Base-by-base conservation (phyloP, 2,888 invertebrate species). In the Plagiodera versicolora region DNA sequence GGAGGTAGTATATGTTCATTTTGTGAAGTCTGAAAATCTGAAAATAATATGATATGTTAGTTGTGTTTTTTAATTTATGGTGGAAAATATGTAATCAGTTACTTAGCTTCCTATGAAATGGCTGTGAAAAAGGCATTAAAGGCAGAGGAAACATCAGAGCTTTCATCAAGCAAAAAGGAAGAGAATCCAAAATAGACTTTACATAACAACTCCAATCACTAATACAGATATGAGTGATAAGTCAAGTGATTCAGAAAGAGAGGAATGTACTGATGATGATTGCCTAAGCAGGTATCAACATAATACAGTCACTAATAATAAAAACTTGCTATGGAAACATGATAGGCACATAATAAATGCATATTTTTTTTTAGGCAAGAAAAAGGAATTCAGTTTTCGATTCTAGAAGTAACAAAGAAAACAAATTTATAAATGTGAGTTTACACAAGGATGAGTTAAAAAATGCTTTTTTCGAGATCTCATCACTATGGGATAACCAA, bases 101-200 rank as follows among this genome's bases (percentile, higher is more conserved):
- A 52, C 32, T 56, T 46, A 56, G 55, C 47, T 50, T 44, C 56
- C 35, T 60, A 60, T 18, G 60, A 60, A 28, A 56, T 56, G 32
- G 60, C 60, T 51, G 35, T 60, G 20, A 56, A 46, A 53, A 47
- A 44, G 53, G 53, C 53, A 53, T 53, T 53, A 19, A 44, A 53
- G 53, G 59, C 59, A 39, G 59, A 59, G 54, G 58, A 59, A 35
- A 54, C 48, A 48, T 59, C 59, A 53, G 54, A 59, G 47, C 54
- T 59, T 32, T 59, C 59, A 53, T 59, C 59, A 24, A 53, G 24
- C 48, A 17, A 53, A 54, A 48, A 59, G 59, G 18, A 59, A 59
- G 32, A 59, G 54, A 53, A 46, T 35, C 47, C 44, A 54, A 51
- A 58, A 54, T 47, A 49, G 35, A 54, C 44, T 53, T 53, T 53